Conservation (phyloP, 2,113 vertebrate genomes). For the Catharus minimus region DNA sequence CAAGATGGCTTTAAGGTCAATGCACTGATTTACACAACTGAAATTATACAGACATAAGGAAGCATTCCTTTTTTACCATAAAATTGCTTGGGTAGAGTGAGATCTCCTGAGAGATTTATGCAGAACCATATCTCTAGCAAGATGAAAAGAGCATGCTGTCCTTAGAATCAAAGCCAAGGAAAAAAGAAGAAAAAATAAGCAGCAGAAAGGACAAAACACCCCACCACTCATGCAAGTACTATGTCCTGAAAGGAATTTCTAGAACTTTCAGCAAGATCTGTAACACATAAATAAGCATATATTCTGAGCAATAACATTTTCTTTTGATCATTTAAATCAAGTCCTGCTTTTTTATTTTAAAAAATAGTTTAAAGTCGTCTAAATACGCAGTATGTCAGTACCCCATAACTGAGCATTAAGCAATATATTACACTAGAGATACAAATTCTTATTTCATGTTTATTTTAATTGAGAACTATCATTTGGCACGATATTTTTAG, state of each 20-base stretch:
- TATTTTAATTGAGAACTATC: background rate
- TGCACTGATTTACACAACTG: conserved; percentile 30
- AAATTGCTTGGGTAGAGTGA: conserved; percentile 42
- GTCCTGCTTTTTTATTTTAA: background rate
- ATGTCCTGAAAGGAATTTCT: conserved; percentile 8
- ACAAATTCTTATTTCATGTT: background rate
- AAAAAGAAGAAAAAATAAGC: conserved; percentile 48
- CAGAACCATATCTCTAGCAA: conserved; percentile 61
- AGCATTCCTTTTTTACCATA: background rate
- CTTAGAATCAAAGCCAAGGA: conserved; percentile 65
- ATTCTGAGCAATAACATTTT: background rate
- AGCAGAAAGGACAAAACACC: conserved; percentile 45
- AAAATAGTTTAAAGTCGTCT: background rate
- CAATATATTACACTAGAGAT: background rate
- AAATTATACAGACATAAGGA: conserved; percentile 56
- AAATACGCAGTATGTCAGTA: background rate
- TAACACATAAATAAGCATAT: background rate
- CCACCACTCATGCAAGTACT: conserved; percentile 7
- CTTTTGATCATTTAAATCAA: background rate
- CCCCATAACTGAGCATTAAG: background rate
- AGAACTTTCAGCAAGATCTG: background rate
- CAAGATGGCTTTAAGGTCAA: conserved; percentile 29
- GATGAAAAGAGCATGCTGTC: conserved; percentile 65
- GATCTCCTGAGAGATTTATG: conserved; percentile 66
- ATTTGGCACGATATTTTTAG: background rate